These are phyloP conservation scores for Apteryx mantelli DNA, from an alignment of 2,113 vertebrate genomes.

Conservation along the genomic window DNA sequence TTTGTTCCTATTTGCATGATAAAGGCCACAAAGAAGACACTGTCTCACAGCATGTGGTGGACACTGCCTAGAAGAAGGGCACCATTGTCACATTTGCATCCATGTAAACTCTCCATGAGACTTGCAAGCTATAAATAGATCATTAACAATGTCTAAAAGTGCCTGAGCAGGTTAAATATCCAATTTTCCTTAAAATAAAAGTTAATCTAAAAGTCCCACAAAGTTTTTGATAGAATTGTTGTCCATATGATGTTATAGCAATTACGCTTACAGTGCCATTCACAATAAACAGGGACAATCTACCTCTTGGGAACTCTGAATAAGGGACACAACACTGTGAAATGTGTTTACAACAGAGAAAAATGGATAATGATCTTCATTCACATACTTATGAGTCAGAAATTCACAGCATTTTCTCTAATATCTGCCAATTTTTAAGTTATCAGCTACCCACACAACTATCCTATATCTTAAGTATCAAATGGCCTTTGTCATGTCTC, in stretches of 20 bases:
- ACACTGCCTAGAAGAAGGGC: neutral
- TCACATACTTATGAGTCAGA: neutral
- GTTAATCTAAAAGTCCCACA: neutral
- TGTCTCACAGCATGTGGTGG: accelerated
- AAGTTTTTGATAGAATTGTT: neutral
- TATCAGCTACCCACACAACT: neutral
- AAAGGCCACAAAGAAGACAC: neutral
- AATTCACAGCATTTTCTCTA: neutral
- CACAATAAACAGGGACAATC: neutral
- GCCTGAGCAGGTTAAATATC: neutral
- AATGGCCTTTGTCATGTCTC: neutral
- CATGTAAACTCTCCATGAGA: neutral
- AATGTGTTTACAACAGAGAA: neutral
- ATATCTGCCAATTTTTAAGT: neutral
- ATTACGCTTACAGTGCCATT: neutral
- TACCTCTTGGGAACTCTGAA: neutral
- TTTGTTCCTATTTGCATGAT: neutral
- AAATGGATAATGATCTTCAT: neutral
- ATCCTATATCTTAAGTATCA: neutral
- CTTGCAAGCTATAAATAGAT: neutral
- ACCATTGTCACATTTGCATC: neutral
- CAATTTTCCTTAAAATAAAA: neutral
- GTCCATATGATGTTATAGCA: neutral
- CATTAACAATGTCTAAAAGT: neutral
- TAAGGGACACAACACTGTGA: neutral